Conservation (phyloP, 2,797 vertebrate species). For the Spinus pinus region DNA sequence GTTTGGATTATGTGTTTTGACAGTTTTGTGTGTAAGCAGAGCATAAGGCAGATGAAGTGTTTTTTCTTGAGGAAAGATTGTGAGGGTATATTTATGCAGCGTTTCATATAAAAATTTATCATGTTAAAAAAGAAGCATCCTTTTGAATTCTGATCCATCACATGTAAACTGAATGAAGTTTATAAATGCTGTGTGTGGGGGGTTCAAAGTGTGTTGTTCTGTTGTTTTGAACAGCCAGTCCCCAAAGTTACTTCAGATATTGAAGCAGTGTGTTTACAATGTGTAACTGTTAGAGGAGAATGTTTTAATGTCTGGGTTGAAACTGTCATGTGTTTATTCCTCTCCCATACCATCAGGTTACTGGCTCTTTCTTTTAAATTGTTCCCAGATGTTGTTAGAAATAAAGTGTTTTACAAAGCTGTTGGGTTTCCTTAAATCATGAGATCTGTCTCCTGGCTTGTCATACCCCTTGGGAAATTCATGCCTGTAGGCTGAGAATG, state of each 20-base stretch:
- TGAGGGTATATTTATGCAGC: not conserved
- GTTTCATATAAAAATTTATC: not conserved
- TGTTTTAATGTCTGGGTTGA: not conserved
- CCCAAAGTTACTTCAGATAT: not conserved
- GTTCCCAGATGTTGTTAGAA: constrained; percentile 30
- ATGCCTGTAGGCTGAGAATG: constrained; percentile 10
- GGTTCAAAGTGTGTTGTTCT: not conserved
- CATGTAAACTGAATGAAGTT: not conserved
- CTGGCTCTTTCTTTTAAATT: constrained; percentile 1
- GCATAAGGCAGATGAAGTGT: not conserved
- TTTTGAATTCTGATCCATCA: not conserved
- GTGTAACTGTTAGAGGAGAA: not conserved
- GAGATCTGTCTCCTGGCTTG: not conserved
- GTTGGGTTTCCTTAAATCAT: constrained; percentile 20
- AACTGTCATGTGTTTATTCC: not conserved
- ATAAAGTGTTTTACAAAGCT: not conserved
- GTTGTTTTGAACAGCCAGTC: not conserved
- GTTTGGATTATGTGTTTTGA: not conserved
- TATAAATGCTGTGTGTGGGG: not conserved
- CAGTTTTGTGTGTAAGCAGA: not conserved
- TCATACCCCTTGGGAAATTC: not conserved
- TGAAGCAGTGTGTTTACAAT: not conserved
- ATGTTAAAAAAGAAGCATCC: not conserved
- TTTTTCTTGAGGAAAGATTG: not conserved
- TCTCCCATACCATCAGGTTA: not conserved